Percentiles rank a stretch among this genome's conserved stretches.
Evolutionary conservation across 2,797 vertebrate genomes (phyloP).

Genomic region (Trematomus bernacchii): DNA sequence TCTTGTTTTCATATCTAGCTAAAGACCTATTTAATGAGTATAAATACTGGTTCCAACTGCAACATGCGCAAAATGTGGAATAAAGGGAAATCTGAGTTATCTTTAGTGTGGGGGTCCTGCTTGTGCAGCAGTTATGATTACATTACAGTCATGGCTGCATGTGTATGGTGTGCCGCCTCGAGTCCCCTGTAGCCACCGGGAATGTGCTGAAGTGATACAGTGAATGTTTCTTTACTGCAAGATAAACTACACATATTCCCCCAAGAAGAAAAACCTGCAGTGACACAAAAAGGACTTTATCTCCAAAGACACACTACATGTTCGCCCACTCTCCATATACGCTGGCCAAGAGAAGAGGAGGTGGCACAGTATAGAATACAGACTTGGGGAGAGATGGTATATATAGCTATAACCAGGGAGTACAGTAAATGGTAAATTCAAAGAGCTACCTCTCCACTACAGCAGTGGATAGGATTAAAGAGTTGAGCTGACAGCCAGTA

Average conservation of each 20-base stretch:
- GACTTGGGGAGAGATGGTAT: conserved; percentile 69
- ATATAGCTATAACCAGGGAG: conserved; percentile 79
- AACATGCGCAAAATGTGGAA: conserved; percentile 47
- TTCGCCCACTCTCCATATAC: conserved; percentile 73
- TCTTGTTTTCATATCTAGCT: conserved; percentile 58
- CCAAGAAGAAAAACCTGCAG: conserved; percentile 72
- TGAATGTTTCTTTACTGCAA: conserved; percentile 72
- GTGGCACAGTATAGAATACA: conserved; percentile 71
- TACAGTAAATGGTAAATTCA: conserved; percentile 86
- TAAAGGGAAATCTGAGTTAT: conserved; percentile 54
- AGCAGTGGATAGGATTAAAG: conserved; percentile 87
- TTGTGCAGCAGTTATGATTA: conserved; percentile 47
- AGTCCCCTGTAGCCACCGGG: conserved; percentile 55
- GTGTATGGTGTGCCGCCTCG: conserved; percentile 34
- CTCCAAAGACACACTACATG: conserved; percentile 76
- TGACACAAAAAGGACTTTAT: conserved; percentile 82
- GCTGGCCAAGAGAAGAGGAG: conserved; percentile 74
- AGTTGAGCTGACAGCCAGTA: conserved; percentile 89
- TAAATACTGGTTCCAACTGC: conserved; percentile 41
- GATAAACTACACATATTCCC: conserved; percentile 78
- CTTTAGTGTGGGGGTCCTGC: conserved; percentile 60
- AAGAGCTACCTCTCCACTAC: conserved; percentile 86
- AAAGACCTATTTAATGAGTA: conserved; percentile 63
- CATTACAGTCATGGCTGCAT: conserved; percentile 48
- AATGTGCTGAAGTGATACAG: conserved; percentile 69